These are phyloP conservation scores for Cotesia typhae DNA, from an alignment of 1,140 invertebrate genomes.

Conservation along the genomic window DNA sequence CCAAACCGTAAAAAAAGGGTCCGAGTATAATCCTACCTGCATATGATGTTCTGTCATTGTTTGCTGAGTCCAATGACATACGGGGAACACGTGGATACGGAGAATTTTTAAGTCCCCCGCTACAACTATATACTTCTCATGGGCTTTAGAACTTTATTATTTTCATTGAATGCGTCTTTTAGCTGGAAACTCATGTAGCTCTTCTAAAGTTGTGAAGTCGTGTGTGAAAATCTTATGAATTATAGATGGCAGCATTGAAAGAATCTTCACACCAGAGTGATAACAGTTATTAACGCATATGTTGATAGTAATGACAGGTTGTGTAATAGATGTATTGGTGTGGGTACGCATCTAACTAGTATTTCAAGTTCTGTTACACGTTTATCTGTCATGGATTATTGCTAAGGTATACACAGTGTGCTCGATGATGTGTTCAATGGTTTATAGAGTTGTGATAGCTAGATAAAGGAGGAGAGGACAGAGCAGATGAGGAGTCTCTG, in stretches of 20 bases:
- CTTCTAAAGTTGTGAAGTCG: not conserved
- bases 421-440: slow-evolving; percentile 11
- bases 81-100: slow-evolving; percentile 36
- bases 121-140: not conserved
- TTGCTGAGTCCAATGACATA: slow-evolving; percentile 51
- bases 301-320: slow-evolving; percentile 50
- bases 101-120: not conserved
- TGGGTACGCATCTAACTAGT: not conserved
- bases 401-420: slow-evolving; percentile 20
- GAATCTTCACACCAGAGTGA: slow-evolving; percentile 42
- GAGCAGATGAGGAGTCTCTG: not conserved
- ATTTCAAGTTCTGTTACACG: slow-evolving; percentile 1
- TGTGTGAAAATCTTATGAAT: not conserved
- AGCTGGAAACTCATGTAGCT: not conserved
- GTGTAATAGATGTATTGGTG: slow-evolving; percentile 37
- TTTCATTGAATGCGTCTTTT: not conserved
- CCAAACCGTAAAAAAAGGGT: slow-evolving; percentile 58
- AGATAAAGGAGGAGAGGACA: not conserved
- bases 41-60: slow-evolving; percentile 61
- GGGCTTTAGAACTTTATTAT: not conserved
- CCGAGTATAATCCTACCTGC: slow-evolving; percentile 65
- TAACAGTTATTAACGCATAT: slow-evolving; percentile 50
- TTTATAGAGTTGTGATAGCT: not conserved
- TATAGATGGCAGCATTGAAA: slow-evolving; percentile 35
- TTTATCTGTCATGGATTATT: slow-evolving; percentile 23